phyloP scores from a whole-genome alignment of 2,888 invertebrate genomes.

The Lingula anatina region DNA sequence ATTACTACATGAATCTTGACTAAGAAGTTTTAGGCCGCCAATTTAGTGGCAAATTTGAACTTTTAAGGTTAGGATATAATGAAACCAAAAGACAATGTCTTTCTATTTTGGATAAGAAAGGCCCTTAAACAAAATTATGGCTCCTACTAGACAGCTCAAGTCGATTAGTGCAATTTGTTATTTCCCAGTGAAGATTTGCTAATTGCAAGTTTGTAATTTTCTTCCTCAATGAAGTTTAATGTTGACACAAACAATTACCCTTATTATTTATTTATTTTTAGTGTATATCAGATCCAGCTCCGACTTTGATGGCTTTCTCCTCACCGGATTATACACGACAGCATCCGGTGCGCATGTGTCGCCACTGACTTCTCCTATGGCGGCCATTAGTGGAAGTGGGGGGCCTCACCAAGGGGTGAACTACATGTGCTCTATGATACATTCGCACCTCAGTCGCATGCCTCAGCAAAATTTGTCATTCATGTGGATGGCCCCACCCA shows the following conservation, averaged over 20 bases:
- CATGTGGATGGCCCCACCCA: conserved; percentile 48
- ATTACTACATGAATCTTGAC: too few species aligned
- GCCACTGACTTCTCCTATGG: conserved; percentile 7
- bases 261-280: conserved; percentile 15
- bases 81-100: too few species aligned
- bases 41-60: too few species aligned
- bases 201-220: not conserved
- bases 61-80: too few species aligned
- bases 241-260: not conserved
- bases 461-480: conserved; percentile 41
- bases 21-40: too few species aligned
- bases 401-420: conserved; percentile 21
- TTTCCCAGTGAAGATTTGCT: not conserved
- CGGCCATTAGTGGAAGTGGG: conserved; percentile 14
- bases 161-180: not conserved
- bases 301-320: conserved; percentile 48
- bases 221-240: not conserved
- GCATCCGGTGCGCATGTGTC: conserved; percentile 8
- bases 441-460: conserved; percentile 34
- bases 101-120: too few species aligned
- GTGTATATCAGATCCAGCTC: conserved; percentile 44
- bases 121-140: not conserved
- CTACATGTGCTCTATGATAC: conserved; percentile 47
- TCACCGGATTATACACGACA: conserved; percentile 48
- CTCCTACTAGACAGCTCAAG: not conserved